Conservation (phyloP, 2,113 vertebrate genomes). For the Silurus meridionalis region DNA sequence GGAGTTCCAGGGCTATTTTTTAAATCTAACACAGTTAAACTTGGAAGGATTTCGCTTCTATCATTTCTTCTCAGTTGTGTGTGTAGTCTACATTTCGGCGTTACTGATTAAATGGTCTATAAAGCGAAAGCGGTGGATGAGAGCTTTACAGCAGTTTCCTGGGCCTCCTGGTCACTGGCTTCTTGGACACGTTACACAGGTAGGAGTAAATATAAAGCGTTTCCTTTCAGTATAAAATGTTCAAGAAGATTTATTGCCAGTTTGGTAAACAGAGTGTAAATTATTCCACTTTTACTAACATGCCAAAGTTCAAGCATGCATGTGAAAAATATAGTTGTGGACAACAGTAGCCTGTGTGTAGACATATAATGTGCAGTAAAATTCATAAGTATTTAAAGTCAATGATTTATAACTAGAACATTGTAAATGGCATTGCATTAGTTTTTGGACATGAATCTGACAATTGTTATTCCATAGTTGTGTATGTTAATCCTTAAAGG, state of each 20-base stretch:
- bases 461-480: too few relatives aligned
- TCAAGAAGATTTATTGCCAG: background rate
- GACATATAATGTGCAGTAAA: background rate
- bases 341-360: background rate
- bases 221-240: background rate
- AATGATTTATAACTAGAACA: too few relatives aligned
- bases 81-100: conserved; percentile 64
- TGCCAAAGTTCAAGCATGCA: background rate
- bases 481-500: background rate
- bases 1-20: conserved; percentile 33
- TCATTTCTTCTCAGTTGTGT: conserved; percentile 64
- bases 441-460: too few relatives aligned
- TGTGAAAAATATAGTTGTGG: background rate
- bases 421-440: too few relatives aligned
- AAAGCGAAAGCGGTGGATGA: conserved; percentile 63
- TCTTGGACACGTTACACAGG: conserved; percentile 74
- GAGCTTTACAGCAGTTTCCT: conserved; percentile 71
- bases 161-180: conserved; percentile 79
- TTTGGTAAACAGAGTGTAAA: background rate
- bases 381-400: too few relatives aligned
- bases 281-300: background rate
- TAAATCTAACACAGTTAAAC: conserved; percentile 18
- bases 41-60: conserved; percentile 59
- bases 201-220: conserved; percentile 51
- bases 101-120: conserved; percentile 66